Conservation (phyloP, 2,797 vertebrate genomes). For the Epinephelus awoara region DNA sequence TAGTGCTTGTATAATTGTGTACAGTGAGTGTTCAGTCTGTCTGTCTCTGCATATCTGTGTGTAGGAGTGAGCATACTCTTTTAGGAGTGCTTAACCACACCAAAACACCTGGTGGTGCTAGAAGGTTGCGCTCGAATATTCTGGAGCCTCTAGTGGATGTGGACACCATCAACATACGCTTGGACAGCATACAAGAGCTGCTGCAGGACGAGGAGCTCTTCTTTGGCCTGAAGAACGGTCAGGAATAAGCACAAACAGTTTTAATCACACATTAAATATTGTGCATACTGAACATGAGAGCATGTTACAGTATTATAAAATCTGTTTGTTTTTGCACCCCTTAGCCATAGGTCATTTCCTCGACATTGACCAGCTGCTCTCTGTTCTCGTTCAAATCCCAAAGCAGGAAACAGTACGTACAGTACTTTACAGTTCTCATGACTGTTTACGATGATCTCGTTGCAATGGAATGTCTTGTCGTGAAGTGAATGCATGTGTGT, state of each 20-base stretch:
- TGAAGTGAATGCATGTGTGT: background rate
- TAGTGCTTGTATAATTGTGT: background rate
- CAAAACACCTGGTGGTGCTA: constrained; percentile 93
- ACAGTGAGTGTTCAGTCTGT: constrained; percentile 4
- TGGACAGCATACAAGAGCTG: constrained; percentile 94
- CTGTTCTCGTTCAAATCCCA: constrained; percentile 95
- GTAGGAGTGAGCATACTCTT: constrained; percentile 92
- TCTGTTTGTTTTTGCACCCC: constrained; percentile 48
- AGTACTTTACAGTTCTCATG: background rate
- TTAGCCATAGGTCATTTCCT: constrained; percentile 94
- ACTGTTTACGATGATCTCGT: background rate
- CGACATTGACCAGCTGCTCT: constrained; percentile 97
- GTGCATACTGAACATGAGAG: constrained; percentile 1
- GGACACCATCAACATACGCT: constrained; percentile 92
- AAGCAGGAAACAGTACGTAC: constrained; percentile 94
- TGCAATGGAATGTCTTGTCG: background rate
- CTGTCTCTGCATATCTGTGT: constrained; percentile 49
- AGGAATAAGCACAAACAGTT: constrained; percentile 18
- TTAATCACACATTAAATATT: constrained; percentile 7
- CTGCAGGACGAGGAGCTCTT: constrained; percentile 95
- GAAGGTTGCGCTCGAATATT: constrained; percentile 95
- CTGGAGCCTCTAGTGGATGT: constrained; percentile 93
- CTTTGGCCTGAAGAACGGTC: constrained; percentile 94
- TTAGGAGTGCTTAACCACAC: constrained; percentile 96
- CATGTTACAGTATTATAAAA: constrained; percentile 6